These are phyloP conservation scores for Sebastes nivosus DNA, from an alignment of 2,797 vertebrate species.

Conservation along the genomic window DNA sequence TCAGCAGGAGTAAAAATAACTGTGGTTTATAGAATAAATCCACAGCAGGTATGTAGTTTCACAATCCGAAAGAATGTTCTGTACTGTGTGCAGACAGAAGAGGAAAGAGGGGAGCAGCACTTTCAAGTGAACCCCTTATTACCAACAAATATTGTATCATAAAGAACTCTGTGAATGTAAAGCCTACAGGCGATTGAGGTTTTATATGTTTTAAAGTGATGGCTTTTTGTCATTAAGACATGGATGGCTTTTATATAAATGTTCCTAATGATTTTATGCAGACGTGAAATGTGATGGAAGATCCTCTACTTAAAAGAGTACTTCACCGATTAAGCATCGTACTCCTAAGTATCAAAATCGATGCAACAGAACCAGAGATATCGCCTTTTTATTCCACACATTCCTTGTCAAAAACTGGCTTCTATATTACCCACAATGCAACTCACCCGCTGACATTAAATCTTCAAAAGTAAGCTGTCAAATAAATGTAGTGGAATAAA, in stretches of 20 bases:
- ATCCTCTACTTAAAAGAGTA: neutral
- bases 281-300: neutral
- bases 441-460: neutral
- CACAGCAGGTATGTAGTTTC: slow-evolving; percentile 60
- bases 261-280: neutral
- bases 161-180: neutral
- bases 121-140: slow-evolving; percentile 10
- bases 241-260: neutral
- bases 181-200: neutral
- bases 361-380: neutral
- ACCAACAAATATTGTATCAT: neutral
- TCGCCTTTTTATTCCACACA: neutral
- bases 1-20: slow-evolving; percentile 76
- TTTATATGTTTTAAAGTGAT: neutral
- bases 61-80: slow-evolving; percentile 40
- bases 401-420: neutral
- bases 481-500: neutral
- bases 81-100: neutral
- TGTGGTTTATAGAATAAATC: slow-evolving; percentile 62
- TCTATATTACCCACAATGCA: neutral
- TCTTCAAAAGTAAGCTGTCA: neutral
- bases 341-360: neutral
- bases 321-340: neutral
- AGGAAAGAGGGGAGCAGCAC: neutral
- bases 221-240: neutral